phyloP scores from a whole-genome alignment of 2,113 vertebrate species.

The Cettia cetti region DNA sequence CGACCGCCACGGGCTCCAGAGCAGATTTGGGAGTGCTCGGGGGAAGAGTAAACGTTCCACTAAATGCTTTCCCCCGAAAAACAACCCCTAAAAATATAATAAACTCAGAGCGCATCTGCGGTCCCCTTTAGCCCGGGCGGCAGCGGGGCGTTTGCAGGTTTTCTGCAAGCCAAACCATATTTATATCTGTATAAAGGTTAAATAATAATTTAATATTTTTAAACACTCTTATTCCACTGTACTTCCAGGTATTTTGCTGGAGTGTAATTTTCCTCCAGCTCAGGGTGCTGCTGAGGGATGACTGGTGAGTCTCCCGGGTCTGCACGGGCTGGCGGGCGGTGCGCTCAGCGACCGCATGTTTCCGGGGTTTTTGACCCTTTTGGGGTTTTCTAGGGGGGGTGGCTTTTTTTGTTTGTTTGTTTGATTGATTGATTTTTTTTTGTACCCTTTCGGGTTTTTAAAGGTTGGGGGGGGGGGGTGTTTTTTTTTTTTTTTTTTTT shows the following conservation, averaged over 20 bases:
- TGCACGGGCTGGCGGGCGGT: not conserved
- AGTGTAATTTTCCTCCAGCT: not conserved
- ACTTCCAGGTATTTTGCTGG: not conserved
- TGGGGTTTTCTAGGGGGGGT: no score
- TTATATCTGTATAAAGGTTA: not conserved
- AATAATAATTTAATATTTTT: not conserved
- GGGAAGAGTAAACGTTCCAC: not conserved
- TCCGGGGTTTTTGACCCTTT: rapidly evolving
- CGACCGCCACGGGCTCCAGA: not conserved
- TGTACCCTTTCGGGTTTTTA: no score
- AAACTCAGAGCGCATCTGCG: not conserved
- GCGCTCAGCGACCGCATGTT: not conserved
- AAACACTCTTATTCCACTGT: not conserved
- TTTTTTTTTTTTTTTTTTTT: no score
- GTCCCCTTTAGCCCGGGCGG: not conserved
- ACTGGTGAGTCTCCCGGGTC: not conserved
- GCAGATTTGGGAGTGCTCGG: not conserved
- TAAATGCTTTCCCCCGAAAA: not conserved
- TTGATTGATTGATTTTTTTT: no score
- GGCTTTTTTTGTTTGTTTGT: no score
- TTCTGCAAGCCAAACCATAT: rapidly evolving
- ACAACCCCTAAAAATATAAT: not conserved
- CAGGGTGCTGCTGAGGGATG: not conserved
- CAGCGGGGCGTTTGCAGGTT: not conserved
- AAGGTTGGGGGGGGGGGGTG: no score